Percentiles rank a stretch among this genome's conserved stretches.
phyloP scores from a whole-genome alignment of 2,113 vertebrate species.

The Seriola rivoliana region DNA sequence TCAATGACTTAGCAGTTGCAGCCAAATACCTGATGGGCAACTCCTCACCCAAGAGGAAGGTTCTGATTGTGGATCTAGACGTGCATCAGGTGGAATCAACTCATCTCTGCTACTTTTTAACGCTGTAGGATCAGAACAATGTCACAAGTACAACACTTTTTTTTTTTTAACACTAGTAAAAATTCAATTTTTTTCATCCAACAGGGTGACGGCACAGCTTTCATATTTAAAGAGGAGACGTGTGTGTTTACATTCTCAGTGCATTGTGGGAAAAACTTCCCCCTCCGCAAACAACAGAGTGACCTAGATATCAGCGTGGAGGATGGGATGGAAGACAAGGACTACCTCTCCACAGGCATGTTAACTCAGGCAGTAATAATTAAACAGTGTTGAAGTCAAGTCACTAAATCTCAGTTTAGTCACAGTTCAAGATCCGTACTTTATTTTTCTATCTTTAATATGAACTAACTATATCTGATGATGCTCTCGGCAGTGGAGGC shows the following conservation, averaged over 20 bases:
- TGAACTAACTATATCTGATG: background rate
- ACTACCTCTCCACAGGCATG: constrained; percentile 69
- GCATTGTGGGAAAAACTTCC: constrained; percentile 81
- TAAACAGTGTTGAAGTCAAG: no score
- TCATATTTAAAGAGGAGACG: constrained; percentile 77
- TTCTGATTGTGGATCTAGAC: constrained; percentile 79
- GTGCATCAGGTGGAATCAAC: constrained; percentile 74
- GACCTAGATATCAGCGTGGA: constrained; percentile 74
- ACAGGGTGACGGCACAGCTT: constrained; percentile 79
- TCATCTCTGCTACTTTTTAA: background rate
- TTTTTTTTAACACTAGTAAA: background rate
- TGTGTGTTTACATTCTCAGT: constrained; percentile 77
- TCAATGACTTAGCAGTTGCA: constrained; percentile 78
- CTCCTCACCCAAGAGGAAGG: constrained; percentile 47
- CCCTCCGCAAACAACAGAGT: constrained; percentile 75
- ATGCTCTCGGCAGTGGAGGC: constrained; percentile 56
- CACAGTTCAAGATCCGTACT: no score
- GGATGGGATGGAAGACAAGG: constrained; percentile 67
- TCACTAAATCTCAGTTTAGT: no score
- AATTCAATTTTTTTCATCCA: background rate
- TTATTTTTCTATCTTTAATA: background rate
- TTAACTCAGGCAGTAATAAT: background rate
- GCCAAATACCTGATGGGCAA: constrained; percentile 58
- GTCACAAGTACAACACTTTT: background rate
- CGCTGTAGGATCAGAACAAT: background rate